Evolutionary conservation across 2,113 vertebrate species (phyloP).

Genomic region (Peromyscus polionotus): DNA sequence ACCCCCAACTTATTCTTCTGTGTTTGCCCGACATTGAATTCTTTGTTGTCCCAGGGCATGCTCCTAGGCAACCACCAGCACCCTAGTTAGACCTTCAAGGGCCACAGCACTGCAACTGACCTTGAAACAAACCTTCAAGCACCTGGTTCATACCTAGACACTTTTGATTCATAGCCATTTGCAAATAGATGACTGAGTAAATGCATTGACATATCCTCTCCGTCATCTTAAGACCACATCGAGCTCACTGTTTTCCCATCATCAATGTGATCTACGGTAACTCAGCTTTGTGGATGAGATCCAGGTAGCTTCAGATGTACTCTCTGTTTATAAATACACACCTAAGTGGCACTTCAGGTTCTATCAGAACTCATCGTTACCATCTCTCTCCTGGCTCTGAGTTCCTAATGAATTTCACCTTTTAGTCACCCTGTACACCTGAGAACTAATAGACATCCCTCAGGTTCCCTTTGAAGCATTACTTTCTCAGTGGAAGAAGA

Average conservation of each 20-base stretch:
- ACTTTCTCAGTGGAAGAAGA: background rate
- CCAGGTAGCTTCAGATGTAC: background rate
- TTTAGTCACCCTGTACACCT: background rate
- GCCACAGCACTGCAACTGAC: background rate
- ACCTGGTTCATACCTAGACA: background rate
- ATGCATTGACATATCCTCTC: background rate
- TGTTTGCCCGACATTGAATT: background rate
- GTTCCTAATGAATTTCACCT: background rate
- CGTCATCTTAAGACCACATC: background rate
- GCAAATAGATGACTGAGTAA: background rate
- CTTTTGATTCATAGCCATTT: background rate
- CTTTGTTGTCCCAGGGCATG: background rate
- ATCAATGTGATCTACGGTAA: background rate
- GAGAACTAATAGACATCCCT: constrained; percentile 15
- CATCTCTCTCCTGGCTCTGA: background rate
- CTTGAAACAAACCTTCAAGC: background rate
- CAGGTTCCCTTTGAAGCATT: background rate
- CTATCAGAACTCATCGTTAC: background rate
- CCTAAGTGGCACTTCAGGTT: background rate
- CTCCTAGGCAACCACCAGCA: background rate
- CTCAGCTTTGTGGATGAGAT: background rate
- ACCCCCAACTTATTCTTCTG: background rate
- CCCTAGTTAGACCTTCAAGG: background rate
- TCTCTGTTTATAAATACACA: background rate
- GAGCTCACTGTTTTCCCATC: background rate